Conservation (phyloP, 2,888 invertebrate species). For the Volucella bombylans region DNA sequence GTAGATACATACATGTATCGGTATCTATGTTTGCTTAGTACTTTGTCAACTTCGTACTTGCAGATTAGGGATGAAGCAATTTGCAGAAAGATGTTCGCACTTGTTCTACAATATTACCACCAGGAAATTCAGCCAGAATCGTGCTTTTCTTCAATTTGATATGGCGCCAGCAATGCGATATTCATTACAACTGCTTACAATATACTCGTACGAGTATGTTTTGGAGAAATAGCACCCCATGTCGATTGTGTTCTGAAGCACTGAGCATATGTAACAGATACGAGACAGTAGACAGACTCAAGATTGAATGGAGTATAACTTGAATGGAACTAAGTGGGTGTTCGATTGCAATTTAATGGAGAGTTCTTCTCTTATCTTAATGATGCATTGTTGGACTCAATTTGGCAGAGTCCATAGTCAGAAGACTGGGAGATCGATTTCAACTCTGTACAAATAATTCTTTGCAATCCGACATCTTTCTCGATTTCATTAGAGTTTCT, state of each 20-base stretch:
- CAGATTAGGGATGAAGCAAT: not conserved
- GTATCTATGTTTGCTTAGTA: slow-evolving; percentile 1
- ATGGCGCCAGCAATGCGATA: slow-evolving; percentile 29
- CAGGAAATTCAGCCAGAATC: slow-evolving; percentile 25
- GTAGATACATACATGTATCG: no score
- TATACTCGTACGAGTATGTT: no score
- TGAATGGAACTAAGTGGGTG: slow-evolving; percentile 2
- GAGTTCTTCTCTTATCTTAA: no score
- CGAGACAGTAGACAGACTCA: not conserved
- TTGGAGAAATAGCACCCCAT: no score
- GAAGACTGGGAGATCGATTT: no score
- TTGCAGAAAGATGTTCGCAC: not conserved
- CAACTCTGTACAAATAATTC: no score
- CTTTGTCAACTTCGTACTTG: slow-evolving; percentile 8
- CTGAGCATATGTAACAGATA: not conserved
- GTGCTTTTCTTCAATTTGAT: slow-evolving; percentile 22
- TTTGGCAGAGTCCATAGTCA: no score
- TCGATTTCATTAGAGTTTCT: no score
- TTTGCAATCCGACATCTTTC: no score
- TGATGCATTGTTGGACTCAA: no score
- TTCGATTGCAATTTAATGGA: not conserved
- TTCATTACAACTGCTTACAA: slow-evolving; percentile 15
- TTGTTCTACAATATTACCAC: slow-evolving; percentile 4
- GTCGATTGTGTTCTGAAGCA: not conserved
- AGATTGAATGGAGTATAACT: not conserved